phyloP scores from a whole-genome alignment of 2,888 invertebrate species.

The Drepanosiphum platanoidis region DNA sequence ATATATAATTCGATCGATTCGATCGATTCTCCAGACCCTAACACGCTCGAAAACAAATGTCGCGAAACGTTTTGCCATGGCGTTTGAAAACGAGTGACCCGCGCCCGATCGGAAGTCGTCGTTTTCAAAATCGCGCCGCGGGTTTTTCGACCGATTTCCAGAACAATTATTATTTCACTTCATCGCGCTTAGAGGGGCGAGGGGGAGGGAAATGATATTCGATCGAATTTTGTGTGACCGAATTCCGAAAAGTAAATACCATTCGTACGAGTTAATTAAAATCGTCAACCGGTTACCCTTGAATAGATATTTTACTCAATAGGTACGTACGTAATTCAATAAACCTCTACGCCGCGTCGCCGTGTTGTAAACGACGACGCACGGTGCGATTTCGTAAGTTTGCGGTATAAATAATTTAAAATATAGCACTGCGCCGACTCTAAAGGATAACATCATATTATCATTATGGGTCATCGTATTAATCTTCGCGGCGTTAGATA shows the following conservation, averaged over 20 bases:
- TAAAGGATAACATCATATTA: neutral
- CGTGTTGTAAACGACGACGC: neutral
- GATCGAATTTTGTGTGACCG: neutral
- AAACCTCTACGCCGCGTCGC: neutral
- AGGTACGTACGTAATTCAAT: neutral
- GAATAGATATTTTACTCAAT: neutral
- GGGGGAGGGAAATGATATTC: neutral
- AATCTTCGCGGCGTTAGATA: too few species aligned
- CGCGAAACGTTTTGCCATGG: too few species aligned
- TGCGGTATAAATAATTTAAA: neutral
- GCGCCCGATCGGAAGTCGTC: neutral
- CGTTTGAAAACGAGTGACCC: too few species aligned
- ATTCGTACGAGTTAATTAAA: neutral
- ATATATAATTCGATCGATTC: too few species aligned
- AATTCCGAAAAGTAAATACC: neutral
- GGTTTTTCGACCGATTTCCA: neutral
- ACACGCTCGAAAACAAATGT: too few species aligned
- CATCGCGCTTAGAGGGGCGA: too few species aligned
- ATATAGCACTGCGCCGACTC: neutral
- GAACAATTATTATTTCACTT: neutral
- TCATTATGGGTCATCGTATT: neutral
- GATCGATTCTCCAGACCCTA: too few species aligned
- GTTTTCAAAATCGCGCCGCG: neutral
- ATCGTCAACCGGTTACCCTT: slow-evolving; percentile 18
- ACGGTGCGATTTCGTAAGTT: neutral